A percentile compares a stretch with the other conserved stretches of the same genome.
Conservation (phyloP, 2,113 vertebrate species). For the Manacus vitellinus region DNA sequence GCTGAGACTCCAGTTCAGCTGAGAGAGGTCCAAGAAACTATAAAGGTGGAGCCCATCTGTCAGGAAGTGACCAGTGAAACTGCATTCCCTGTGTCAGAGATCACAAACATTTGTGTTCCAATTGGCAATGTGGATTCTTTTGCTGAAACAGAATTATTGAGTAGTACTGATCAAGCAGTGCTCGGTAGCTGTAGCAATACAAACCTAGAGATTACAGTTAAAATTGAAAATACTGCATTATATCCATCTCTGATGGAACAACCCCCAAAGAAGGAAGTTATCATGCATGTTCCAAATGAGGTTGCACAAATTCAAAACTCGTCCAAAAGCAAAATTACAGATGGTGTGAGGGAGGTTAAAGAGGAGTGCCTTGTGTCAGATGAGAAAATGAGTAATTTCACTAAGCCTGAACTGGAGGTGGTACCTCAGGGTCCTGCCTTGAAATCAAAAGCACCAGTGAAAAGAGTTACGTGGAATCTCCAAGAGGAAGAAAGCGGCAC, state of each 20-base stretch:
- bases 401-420: constrained; percentile 53
- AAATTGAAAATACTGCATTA: constrained; percentile 48
- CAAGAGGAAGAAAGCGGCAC: constrained; percentile 76
- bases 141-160: constrained; percentile 14
- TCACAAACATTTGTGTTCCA: constrained; percentile 50
- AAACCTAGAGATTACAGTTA: constrained; percentile 58
- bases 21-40: constrained; percentile 41
- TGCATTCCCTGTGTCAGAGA: constrained; percentile 19
- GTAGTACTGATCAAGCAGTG: neutral
- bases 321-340: neutral
- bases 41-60: constrained; percentile 42
- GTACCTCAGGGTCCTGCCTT: constrained; percentile 5
- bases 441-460: constrained; percentile 85
- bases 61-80: constrained; percentile 40
- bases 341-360: neutral
- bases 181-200: constrained; percentile 24
- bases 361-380: constrained; percentile 27
- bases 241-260: constrained; percentile 43
- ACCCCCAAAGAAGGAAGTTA: constrained; percentile 31
- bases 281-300: constrained; percentile 13
- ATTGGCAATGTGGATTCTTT: constrained; percentile 47
- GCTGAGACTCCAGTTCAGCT: neutral
- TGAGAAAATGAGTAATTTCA: neutral
- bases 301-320: neutral
- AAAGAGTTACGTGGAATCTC: constrained; percentile 97